A percentile compares a stretch with the other conserved stretches of the same genome.
These are phyloP conservation scores for Belonocnema kinseyi DNA, from an alignment of 1,140 invertebrate species.

Conservation along the genomic window DNA sequence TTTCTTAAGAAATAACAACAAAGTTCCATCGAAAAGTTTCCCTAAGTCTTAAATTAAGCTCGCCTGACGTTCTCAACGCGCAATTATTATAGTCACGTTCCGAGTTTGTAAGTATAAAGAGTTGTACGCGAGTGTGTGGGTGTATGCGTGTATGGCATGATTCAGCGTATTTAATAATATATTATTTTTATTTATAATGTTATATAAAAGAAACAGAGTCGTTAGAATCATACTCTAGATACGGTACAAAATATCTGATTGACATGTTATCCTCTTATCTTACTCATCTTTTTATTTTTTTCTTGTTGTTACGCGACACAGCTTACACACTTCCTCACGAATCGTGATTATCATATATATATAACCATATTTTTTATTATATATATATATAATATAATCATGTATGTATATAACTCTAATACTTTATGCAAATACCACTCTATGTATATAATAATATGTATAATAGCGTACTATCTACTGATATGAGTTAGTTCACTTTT, in stretches of 20 bases:
- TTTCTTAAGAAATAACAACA: conserved; percentile 28
- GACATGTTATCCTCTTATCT: conserved; percentile 52
- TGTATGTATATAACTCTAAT: conserved; percentile 49
- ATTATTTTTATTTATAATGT: conserved; percentile 25
- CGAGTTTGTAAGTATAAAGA: conserved; percentile 31
- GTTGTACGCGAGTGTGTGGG: conserved; percentile 25
- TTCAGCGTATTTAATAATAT: conserved; percentile 29
- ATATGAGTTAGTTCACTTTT: conserved; percentile 72
- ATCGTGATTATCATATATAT: conserved; percentile 43
- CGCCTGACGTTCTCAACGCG: conserved; percentile 24
- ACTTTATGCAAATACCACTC: conserved; percentile 39
- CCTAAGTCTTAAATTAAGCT: conserved; percentile 29
- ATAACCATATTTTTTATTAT: conserved; percentile 35
- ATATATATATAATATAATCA: conserved; percentile 32
- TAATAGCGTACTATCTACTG: conserved; percentile 66
- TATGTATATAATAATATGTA: conserved; percentile 44
- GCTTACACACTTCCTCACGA: conserved; percentile 38
- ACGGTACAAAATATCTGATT: conserved; percentile 67
- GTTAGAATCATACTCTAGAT: conserved; percentile 43
- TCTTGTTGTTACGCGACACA: conserved; percentile 27
- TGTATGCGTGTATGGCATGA: conserved; percentile 29
- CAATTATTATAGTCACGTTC: conserved; percentile 28
- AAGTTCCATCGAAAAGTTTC: conserved; percentile 20
- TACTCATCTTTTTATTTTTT: conserved; percentile 14
- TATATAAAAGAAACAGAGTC: conserved; percentile 31